Evolutionary conservation across 37 sponge, comb jelly and placozoan species (phyloP).

Genomic region (Spongilla lacustris): DNA sequence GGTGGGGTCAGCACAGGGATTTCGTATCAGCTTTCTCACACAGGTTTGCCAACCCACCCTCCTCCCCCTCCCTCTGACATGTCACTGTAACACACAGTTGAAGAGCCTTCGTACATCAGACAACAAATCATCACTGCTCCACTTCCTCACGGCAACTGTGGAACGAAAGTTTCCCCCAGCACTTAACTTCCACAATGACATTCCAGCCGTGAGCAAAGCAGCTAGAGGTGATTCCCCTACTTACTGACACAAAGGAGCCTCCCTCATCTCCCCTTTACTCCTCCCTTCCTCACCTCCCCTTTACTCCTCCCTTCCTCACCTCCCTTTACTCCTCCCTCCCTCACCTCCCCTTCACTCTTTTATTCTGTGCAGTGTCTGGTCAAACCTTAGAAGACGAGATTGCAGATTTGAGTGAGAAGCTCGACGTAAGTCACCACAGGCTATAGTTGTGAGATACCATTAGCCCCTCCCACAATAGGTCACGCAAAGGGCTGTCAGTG

Average conservation of each 20-base stretch:
- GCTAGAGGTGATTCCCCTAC: slow-evolving; percentile 56
- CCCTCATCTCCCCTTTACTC: not conserved
- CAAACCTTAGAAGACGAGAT: slow-evolving; percentile 77
- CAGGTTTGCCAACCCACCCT: slow-evolving; percentile 27
- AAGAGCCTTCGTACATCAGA: slow-evolving; percentile 65
- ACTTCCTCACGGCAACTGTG: slow-evolving; percentile 67
- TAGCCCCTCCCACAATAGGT: slow-evolving; percentile 25
- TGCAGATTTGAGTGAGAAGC: slow-evolving; percentile 56
- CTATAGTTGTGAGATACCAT: too few species aligned
- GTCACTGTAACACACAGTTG: slow-evolving; percentile 33
- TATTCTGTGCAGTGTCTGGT: slow-evolving; percentile 66
- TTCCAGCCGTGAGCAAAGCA: slow-evolving; percentile 38
- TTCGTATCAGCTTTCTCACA: slow-evolving; percentile 65
- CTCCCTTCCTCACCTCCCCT: not conserved
- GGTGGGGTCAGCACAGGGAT: slow-evolving; percentile 68
- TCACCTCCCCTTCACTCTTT: not conserved
- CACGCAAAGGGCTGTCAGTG: slow-evolving; percentile 33
- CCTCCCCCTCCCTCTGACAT: not conserved
- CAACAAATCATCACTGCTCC: slow-evolving; percentile 72
- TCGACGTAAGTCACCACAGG: slow-evolving; percentile 40
- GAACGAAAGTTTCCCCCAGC: slow-evolving; percentile 73
- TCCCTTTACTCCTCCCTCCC: not conserved
- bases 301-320: not conserved
- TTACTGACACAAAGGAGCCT: not conserved
- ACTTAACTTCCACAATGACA: slow-evolving; percentile 52